Base-by-base conservation (phyloP, 2,797 vertebrate genomes). In the Tenualosa thibaudeaui region DNA sequence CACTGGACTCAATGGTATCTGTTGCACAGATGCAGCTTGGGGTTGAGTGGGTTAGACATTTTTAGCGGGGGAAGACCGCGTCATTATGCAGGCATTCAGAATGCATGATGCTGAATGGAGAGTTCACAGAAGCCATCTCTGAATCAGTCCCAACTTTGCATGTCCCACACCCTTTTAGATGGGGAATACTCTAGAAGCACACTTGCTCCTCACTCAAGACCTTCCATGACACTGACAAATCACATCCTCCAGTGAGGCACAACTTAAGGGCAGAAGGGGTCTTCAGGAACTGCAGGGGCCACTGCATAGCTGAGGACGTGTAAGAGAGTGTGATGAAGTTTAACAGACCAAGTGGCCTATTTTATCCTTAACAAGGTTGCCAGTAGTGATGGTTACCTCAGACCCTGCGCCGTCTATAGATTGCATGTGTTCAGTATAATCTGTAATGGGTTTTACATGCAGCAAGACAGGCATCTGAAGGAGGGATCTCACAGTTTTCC, bases 1-100 rank as follows among this genome's bases (percentile, higher is more conserved):
- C 90, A 90, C 93, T 92, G 94, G 95, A 96, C 91, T 94, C 94
- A 95, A 96, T 96, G 95, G 95, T 96, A 95, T 87, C 81, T 75
- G 82, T 85, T 82, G 60, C 81, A 82, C 81, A 86, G 88, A 89
- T 81, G 83, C 83, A 86, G 86, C 83, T 81, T 86, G 87, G 83
- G 85, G 82, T 87, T 82, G 75, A 82, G 43, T 85, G 87, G 86
- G 84, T 86, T 84, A 68, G 24, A 54, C 60, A 19, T 43, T 78
- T 78, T 78, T 46, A 43, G 37, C 15, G 71, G 40, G 71, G 71
- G 37, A 46, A 78, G 37, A 40, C 6, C 15, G 26, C 31, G 31
- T 71, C 31, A 31, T 75, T 13, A 40, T 40, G 17, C 40, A 78
- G 22, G 19, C 71, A 78, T 7, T 43, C 71, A 46, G 5, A 46